Percentiles rank a stretch among this genome's conserved stretches.
Conservation (phyloP, 2,113 vertebrate genomes). For the Elgaria multicarinata region DNA sequence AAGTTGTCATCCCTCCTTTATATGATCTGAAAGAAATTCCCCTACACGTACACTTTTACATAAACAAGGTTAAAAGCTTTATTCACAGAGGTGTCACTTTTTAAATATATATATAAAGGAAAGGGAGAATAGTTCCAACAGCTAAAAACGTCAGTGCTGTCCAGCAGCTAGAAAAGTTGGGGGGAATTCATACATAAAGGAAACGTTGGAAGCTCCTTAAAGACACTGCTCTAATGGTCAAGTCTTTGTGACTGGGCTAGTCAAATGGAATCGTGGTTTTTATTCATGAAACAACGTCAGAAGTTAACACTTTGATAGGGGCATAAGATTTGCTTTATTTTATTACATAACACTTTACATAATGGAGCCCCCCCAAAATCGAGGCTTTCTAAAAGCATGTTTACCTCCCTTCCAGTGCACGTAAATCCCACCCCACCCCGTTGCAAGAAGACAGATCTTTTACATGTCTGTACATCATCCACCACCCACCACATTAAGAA, state of each 20-base stretch:
- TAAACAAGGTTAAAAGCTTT: constrained; percentile 65
- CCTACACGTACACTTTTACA: neutral
- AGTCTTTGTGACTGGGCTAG: neutral
- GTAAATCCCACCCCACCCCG: accelerated
- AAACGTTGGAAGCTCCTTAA: accelerated
- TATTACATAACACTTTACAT: accelerated
- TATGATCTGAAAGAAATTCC: neutral
- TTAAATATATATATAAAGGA: neutral
- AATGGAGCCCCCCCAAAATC: neutral
- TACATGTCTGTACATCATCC: accelerated
- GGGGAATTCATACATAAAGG: neutral
- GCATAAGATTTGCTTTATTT: no score
- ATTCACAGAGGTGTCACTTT: constrained; percentile 47
- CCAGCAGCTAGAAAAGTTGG: neutral
- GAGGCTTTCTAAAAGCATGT: neutral
- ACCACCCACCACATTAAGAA: accelerated
- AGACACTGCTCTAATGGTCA: accelerated
- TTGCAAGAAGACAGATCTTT: accelerated
- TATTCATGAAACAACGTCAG: neutral
- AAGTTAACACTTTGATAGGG: neutral
- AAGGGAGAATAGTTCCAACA: neutral
- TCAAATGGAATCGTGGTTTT: neutral
- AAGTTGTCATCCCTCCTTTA: neutral
- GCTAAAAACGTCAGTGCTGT: constrained; percentile 17
- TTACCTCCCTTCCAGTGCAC: accelerated